These are phyloP conservation scores for Rhodinocichla rosea DNA, from an alignment of 2,113 vertebrate species.

Conservation along the genomic window DNA sequence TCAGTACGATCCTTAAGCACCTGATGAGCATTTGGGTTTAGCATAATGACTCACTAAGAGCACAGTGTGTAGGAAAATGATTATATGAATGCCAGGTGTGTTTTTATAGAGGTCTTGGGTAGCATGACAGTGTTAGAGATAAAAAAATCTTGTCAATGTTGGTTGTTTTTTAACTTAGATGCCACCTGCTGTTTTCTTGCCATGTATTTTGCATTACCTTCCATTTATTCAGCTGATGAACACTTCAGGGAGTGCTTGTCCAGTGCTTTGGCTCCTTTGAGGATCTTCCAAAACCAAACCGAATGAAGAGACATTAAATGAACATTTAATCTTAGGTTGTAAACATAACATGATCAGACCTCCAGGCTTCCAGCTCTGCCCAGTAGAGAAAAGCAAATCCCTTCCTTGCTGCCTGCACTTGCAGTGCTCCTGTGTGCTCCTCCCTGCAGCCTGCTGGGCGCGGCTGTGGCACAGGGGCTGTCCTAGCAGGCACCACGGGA, in stretches of 20 bases:
- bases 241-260: neutral
- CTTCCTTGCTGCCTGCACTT: neutral
- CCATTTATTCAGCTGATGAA: neutral
- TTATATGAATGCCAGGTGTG: neutral
- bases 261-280: neutral
- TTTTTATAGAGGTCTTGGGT: neutral
- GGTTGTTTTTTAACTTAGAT: neutral
- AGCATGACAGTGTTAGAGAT: neutral
- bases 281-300: neutral
- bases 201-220: neutral
- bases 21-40: neutral
- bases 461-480: rapidly evolving
- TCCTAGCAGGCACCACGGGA: rapidly evolving
- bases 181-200: neutral
- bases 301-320: neutral
- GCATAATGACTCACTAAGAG: neutral
- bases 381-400: neutral
- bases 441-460: neutral
- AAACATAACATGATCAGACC: neutral
- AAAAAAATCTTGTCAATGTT: neutral
- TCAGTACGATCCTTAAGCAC: neutral
- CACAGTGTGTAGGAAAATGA: neutral
- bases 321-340: neutral
- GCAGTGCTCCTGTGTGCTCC: neutral
- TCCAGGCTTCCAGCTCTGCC: neutral